Evolutionary conservation across 1,140 invertebrate genomes (phyloP), one percentile per base, ranked within the genome.

Genomic region (Eriosoma lanigerum): DNA sequence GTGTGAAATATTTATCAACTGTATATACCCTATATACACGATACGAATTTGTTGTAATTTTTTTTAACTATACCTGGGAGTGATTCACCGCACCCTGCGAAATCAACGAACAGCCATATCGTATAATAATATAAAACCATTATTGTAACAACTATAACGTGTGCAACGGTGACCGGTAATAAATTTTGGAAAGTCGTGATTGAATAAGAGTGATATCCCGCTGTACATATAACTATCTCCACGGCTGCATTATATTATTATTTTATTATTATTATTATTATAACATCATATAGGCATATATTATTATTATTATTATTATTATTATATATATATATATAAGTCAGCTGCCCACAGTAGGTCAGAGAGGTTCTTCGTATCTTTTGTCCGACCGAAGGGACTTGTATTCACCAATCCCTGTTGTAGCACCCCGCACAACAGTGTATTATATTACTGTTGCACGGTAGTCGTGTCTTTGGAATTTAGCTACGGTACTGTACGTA

Each of bases 341-440:
- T 72, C 68, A 72, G 68, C 68, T 72, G 68, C 68, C 68, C 68
- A 52, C 68, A 50, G 29, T 72, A 72, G 68, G 68, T 72, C 68
- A 52, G 68, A 52, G 68, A 72, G 68, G 68, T 52, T 52, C 68
- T 72, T 52, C 17, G 32, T 8, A 8, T 52, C 68, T 72, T 72
- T 72, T 72, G 68, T 72, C 68, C 26, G 68, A 52, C 5, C 48
- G 26, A 50, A 72, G 68, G 68, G 66, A 46, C 66, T 68, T 46
- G 12, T 24, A 68, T 48, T 48, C 21, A 38, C 44, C 32, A 26
- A 24, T 32, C 60, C 6, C 66, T 21, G n/a, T 48, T n/a, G n/a
- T n/a, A n/a, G 44, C 44, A 12, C 12, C 38, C n/a, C 29, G 44
- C 48, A 72, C 68, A 38, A 8, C 19, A 15, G 24, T 29, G 26